Percentiles rank a stretch among this genome's conserved stretches.
Evolutionary conservation across 2,113 vertebrate genomes (phyloP).

Genomic region (Rhea pennata): DNA sequence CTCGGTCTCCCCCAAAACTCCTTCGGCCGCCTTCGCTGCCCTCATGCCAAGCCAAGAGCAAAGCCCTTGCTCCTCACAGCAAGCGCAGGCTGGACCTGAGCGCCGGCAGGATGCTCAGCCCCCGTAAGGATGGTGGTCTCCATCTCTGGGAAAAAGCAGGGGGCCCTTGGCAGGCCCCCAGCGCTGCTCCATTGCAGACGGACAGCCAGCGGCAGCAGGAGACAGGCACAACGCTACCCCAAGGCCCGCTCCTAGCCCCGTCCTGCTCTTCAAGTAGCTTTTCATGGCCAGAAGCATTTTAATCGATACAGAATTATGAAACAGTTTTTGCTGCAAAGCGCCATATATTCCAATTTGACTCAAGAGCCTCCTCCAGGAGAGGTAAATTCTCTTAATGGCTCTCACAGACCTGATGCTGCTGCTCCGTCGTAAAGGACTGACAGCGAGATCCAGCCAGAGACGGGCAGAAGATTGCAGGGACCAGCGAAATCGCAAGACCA

Average conservation of each 20-base stretch:
- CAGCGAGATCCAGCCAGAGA: background rate
- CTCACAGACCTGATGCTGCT: background rate
- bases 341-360: too few relatives aligned
- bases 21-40: too few relatives aligned
- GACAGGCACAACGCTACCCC: accelerated
- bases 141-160: too few relatives aligned
- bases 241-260: accelerated
- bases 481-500: background rate
- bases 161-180: background rate
- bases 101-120: too few relatives aligned
- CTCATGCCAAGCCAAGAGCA: too few relatives aligned
- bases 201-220: background rate
- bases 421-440: background rate
- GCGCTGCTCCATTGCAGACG: background rate
- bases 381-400: background rate
- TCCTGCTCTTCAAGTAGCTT: background rate
- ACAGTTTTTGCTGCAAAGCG: background rate
- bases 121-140: too few relatives aligned
- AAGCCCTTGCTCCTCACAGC: too few relatives aligned
- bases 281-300: background rate
- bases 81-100: too few relatives aligned
- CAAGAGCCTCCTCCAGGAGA: background rate
- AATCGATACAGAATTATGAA: background rate
- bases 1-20: too few relatives aligned
- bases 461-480: background rate